Percentiles rank a stretch among this genome's conserved stretches.
Evolutionary conservation across 2,888 invertebrate genomes (phyloP).

Genomic region (Actias luna): DNA sequence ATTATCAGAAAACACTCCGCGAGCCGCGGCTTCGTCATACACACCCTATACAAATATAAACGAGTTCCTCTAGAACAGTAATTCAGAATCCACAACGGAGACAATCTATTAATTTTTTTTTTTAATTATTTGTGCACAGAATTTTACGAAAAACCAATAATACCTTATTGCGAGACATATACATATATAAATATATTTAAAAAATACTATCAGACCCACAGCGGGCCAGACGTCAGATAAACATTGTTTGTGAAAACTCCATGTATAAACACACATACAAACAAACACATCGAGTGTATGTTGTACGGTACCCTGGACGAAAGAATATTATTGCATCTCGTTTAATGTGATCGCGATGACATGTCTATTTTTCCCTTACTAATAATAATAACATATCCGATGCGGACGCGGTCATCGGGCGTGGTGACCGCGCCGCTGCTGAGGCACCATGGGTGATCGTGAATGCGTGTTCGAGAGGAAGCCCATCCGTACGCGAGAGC

Average conservation of each 20-base stretch:
- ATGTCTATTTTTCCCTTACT: not conserved
- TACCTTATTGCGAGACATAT: not conserved
- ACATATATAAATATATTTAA: not conserved
- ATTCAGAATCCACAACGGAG: not conserved
- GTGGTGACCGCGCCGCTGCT: not conserved
- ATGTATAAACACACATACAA: conserved; percentile 1
- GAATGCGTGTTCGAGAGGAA: conserved; percentile 8
- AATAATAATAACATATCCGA: not conserved
- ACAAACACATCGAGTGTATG: too few species aligned
- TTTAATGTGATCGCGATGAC: not conserved
- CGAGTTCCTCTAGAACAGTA: conserved; percentile 5
- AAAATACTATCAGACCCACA: conserved; percentile 7
- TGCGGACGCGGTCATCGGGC: not conserved
- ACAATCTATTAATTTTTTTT: not conserved
- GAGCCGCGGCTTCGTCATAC: not conserved
- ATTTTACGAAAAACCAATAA: not conserved
- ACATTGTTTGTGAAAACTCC: not conserved
- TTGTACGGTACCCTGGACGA: conserved; percentile 2
- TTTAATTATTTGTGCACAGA: not conserved
- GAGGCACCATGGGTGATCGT: conserved; percentile 9
- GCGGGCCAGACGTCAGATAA: not conserved
- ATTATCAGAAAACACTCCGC: conserved; percentile 10
- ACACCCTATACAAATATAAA: not conserved
- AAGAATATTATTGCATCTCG: conserved; percentile 5
- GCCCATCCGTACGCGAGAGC: not conserved